Conservation (phyloP, 1,140 invertebrate species). For the Bombus breviceps region DNA sequence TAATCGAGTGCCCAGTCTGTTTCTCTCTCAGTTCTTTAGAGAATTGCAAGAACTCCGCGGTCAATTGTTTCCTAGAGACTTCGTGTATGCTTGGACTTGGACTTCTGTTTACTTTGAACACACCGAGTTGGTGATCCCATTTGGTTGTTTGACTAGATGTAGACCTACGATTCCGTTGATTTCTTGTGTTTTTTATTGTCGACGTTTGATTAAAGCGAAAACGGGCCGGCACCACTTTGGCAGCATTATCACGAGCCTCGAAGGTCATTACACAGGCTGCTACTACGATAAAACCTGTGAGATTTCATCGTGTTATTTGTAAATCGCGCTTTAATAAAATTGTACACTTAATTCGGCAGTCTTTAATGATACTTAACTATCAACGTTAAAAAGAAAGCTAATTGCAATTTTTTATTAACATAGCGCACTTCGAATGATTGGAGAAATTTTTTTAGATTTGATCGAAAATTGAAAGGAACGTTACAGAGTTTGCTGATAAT, state of each 20-base stretch:
- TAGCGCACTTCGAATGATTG: not conserved
- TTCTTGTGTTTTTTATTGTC: constrained; percentile 75
- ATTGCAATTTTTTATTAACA: too few relatives aligned
- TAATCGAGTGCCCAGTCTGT: constrained; percentile 77
- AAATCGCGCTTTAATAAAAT: not conserved
- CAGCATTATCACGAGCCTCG: constrained; percentile 93
- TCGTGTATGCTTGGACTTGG: constrained; percentile 79
- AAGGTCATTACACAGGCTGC: constrained; percentile 98
- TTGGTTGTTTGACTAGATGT: constrained; percentile 83
- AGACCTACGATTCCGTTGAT: constrained; percentile 81
- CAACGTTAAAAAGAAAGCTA: too few relatives aligned
- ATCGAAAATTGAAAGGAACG: not conserved
- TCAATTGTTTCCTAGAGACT: constrained; percentile 83
- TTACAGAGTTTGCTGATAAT: not conserved
- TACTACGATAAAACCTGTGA: constrained; percentile 94
- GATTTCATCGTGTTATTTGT: constrained; percentile 41
- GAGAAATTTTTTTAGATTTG: not conserved
- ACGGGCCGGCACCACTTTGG: constrained; percentile 92
- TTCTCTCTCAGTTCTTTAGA: constrained; percentile 85
- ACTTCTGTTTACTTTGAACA: constrained; percentile 84
- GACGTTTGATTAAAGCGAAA: constrained; percentile 85
- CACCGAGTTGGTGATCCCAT: constrained; percentile 86
- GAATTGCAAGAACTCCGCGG: constrained; percentile 88
- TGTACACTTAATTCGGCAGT: not conserved
- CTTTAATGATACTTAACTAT: not conserved